Evolutionary conservation across 2,113 vertebrate species (phyloP).

Genomic region (Psammodynastes pulverulentus): DNA sequence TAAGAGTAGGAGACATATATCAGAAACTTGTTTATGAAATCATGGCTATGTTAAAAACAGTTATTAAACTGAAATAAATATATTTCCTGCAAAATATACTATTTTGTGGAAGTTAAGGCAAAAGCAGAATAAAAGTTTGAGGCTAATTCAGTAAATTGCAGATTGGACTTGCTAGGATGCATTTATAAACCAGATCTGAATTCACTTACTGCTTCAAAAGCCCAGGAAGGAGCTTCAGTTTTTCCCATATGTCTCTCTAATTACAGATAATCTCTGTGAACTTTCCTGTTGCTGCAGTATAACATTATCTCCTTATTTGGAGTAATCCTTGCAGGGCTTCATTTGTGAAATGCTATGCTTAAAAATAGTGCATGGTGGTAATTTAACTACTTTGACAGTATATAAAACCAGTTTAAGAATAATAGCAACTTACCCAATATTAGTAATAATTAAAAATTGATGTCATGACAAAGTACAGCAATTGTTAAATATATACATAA

Average conservation of each 20-base stretch:
- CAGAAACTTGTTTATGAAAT: neutral
- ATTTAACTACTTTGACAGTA: constrained; percentile 48
- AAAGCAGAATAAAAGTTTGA: neutral
- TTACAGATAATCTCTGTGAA: constrained; percentile 3
- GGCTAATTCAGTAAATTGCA: neutral
- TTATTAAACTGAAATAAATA: neutral
- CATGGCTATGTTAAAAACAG: neutral
- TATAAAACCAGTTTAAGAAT: constrained; percentile 37
- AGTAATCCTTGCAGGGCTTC: neutral
- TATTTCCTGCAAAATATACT: neutral
- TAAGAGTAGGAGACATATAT: neutral
- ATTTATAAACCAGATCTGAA: neutral
- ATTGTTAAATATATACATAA: constrained; percentile 27
- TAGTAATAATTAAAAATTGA: constrained; percentile 56
- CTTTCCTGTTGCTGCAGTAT: neutral
- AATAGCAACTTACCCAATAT: neutral
- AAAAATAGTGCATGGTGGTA: constrained; percentile 20
- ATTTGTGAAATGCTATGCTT: constrained; percentile 35
- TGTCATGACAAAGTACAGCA: constrained; percentile 25
- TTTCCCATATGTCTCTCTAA: accelerated
- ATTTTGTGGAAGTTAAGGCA: neutral
- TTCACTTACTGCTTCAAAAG: neutral
- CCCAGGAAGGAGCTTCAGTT: neutral
- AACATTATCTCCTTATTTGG: neutral
- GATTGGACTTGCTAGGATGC: neutral